Conservation (phyloP, 2,888 invertebrate genomes). For the Netelia fuscicornis region DNA sequence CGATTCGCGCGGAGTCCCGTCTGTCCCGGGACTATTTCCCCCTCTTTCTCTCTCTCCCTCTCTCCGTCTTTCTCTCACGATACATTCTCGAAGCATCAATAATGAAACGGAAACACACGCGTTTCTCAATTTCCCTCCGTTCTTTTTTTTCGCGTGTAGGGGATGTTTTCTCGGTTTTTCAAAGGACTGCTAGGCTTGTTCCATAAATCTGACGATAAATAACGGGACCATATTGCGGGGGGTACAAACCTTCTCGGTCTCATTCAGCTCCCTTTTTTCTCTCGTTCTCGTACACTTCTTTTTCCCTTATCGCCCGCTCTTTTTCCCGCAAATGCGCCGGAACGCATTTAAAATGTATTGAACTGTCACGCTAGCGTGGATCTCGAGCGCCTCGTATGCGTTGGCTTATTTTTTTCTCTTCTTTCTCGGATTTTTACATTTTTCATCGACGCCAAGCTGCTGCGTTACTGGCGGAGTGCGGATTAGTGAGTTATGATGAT, state of each 20-base stretch:
- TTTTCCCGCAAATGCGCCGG: conserved; percentile 82
- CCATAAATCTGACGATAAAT: conserved; percentile 85
- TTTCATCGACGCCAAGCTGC: conserved; percentile 80
- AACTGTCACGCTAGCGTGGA: conserved; percentile 82
- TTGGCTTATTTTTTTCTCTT: conserved; percentile 69
- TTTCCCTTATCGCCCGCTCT: conserved; percentile 54
- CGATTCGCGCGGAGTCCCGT: conserved; percentile 66
- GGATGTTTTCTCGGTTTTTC: conserved; percentile 61
- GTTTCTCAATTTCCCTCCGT: conserved; percentile 59
- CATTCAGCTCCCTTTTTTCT: conserved; percentile 38
- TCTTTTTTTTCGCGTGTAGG: conserved; percentile 44
- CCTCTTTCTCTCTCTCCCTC: conserved; percentile 19
- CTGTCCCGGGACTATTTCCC: conserved; percentile 62
- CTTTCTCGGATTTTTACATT: conserved; percentile 83
- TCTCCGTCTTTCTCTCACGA: conserved; percentile 2
- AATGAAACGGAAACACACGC: conserved; percentile 73
- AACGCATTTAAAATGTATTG: conserved; percentile 85
- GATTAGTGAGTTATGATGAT: conserved; percentile 82
- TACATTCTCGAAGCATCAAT: conserved; percentile 72
- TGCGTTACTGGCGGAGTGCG: conserved; percentile 69
- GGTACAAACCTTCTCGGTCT: conserved; percentile 68
- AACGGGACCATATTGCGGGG: conserved; percentile 81
- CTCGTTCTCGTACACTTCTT: conserved; percentile 35
- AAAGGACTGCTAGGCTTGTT: conserved; percentile 80
- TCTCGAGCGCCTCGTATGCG: conserved; percentile 18